These are phyloP conservation scores for Botia almorhae DNA, from an alignment of 2,797 vertebrate species.

Conservation along the genomic window DNA sequence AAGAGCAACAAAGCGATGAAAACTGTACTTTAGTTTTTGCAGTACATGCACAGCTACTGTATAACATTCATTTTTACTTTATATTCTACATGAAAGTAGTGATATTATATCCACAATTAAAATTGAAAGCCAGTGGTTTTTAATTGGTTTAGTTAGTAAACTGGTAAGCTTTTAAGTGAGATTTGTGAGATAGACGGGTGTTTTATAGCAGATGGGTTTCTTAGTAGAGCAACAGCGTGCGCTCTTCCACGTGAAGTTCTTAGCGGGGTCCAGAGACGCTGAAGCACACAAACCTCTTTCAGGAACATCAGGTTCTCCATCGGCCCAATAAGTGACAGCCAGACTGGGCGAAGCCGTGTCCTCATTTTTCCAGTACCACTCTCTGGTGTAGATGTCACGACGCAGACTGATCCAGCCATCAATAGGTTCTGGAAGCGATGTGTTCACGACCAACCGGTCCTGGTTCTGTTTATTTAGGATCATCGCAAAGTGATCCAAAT, in stretches of 20 bases:
- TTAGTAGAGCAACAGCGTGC: constrained; percentile 65
- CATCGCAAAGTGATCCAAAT: constrained; percentile 54
- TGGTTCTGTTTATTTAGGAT: background rate
- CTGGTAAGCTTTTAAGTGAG: too few species aligned
- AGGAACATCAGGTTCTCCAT: constrained; percentile 51
- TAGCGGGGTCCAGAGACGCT: constrained; percentile 30
- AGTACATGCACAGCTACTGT: too few species aligned
- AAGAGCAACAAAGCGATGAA: background rate
- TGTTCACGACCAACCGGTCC: background rate
- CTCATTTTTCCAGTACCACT: constrained; percentile 73
- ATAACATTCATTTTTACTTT: too few species aligned
- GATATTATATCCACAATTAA: too few species aligned
- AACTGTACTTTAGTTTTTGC: too few species aligned
- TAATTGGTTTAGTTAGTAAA: too few species aligned
- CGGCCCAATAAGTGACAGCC: constrained; percentile 60
- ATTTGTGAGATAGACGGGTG: background rate
- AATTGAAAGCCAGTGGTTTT: too few species aligned
- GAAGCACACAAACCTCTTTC: constrained; percentile 65
- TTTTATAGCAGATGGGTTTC: constrained; percentile 66
- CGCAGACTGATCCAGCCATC: constrained; percentile 75
- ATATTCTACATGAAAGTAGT: too few species aligned
- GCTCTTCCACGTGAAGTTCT: constrained; percentile 63
- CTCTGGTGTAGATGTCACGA: constrained; percentile 56
- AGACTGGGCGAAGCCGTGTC: background rate
- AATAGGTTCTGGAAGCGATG: accelerated